phyloP scores from a whole-genome alignment of 30 jellyfish, hydroid and myxozoan species.

The Aurelia aurita complex sp. Pacific region DNA sequence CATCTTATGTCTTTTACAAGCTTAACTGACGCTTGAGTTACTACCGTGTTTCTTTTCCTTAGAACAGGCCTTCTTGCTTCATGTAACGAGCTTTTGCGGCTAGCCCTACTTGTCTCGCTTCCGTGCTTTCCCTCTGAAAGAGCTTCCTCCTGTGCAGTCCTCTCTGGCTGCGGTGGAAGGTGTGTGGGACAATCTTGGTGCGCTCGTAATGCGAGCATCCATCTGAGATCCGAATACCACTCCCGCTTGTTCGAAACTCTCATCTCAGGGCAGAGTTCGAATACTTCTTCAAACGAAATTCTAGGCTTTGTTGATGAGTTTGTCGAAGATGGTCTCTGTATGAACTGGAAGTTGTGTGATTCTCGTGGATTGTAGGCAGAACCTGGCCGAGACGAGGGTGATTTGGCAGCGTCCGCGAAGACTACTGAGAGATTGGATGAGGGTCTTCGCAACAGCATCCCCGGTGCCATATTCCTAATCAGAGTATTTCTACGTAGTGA shows the following conservation, averaged over 20 bases:
- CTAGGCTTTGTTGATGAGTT: not conserved
- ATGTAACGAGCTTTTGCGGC: conserved; percentile 21
- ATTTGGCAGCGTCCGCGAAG: too few species aligned
- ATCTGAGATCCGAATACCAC: conserved; percentile 48
- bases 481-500: too few species aligned
- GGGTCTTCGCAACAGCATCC: too few species aligned
- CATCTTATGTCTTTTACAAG: not conserved
- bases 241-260: conserved; percentile 7
- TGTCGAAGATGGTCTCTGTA: conserved; percentile 6
- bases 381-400: conserved; percentile 21
- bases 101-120: conserved; percentile 16
- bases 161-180: conserved; percentile 53
- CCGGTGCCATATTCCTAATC: too few species aligned
- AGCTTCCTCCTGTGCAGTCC: conserved; percentile 7
- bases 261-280: conserved; percentile 68
- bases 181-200: conserved; percentile 39
- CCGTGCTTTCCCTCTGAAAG: conserved; percentile 26
- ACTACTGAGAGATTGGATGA: too few species aligned
- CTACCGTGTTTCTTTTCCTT: conserved; percentile 25
- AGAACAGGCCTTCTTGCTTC: conserved; percentile 46
- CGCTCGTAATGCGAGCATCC: conserved; percentile 77
- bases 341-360: too few species aligned
- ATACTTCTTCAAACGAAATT: conserved; percentile 52
- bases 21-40: conserved; percentile 20
- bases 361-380: not conserved